Evolutionary conservation across 35 echinoderm and acorn worm species (phyloP).

Genomic region (Heliocidaris erythrogramma): DNA sequence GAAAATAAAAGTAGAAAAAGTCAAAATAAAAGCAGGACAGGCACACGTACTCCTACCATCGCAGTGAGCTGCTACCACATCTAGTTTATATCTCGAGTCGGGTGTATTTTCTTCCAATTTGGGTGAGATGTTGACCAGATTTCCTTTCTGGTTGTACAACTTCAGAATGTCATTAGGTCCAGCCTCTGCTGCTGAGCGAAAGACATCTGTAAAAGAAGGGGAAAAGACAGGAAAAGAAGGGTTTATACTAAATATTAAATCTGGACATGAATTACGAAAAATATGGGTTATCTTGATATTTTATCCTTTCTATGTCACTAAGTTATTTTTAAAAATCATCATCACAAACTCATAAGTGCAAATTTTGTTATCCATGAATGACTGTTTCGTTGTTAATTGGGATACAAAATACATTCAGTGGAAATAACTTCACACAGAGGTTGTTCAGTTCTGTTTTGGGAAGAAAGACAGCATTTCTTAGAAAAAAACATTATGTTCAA

Average conservation of each 20-base stretch:
- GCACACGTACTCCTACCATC: conserved; percentile 70
- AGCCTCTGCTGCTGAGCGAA: conserved; percentile 91
- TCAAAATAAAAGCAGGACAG: neutral
- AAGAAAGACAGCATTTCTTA: no score
- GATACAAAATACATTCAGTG: no score
- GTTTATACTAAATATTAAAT: neutral
- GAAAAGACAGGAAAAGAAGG: conserved; percentile 47
- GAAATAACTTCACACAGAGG: no score
- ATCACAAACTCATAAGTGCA: no score
- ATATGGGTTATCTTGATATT: no score
- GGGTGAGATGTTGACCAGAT: conserved; percentile 92
- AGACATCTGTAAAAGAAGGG: conserved; percentile 70
- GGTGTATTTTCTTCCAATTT: conserved; percentile 85
- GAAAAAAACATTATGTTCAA: no score
- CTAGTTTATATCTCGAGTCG: conserved; percentile 78
- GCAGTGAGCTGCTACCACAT: conserved; percentile 88
- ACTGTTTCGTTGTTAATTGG: no score
- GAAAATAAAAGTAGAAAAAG: neutral
- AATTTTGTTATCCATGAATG: no score
- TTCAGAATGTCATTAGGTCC: conserved; percentile 96
- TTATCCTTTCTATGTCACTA: no score
- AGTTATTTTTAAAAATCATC: no score
- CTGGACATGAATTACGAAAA: neutral
- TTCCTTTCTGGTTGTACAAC: conserved; percentile 89
- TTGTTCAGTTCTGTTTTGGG: no score